These are phyloP conservation scores for Rhinichthys osculus DNA, from an alignment of 2,797 vertebrate genomes.

Conservation along the genomic window DNA sequence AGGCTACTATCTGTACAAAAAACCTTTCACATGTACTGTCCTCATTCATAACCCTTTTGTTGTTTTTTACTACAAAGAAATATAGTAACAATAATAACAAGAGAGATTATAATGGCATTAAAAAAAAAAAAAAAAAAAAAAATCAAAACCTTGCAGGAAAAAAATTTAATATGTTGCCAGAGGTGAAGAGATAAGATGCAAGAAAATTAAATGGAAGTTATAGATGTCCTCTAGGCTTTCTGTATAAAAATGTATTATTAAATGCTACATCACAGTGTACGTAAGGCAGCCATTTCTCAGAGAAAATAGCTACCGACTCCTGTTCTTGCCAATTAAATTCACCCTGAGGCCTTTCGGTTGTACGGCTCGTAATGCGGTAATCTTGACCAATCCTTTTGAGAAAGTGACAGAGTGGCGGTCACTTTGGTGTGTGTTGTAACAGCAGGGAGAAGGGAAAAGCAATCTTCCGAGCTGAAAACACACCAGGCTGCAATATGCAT, in stretches of 20 bases:
- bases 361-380: slow-evolving; percentile 77
- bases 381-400: slow-evolving; percentile 82
- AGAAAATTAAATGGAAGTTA: slow-evolving; percentile 75
- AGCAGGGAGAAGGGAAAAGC: slow-evolving; percentile 72
- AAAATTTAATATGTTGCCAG: slow-evolving; percentile 75
- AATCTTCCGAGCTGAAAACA: slow-evolving; percentile 65
- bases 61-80: slow-evolving; percentile 29
- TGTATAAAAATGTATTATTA: slow-evolving; percentile 80
- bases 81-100: slow-evolving; percentile 34
- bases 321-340: slow-evolving; percentile 88
- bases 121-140: slow-evolving; percentile 66
- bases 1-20: not conserved
- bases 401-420: slow-evolving; percentile 72
- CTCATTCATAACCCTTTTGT: not conserved
- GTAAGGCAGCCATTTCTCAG: slow-evolving; percentile 68
- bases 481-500: slow-evolving; percentile 78
- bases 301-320: slow-evolving; percentile 75
- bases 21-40: not conserved
- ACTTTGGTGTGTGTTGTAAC: slow-evolving; percentile 66
- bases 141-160: slow-evolving; percentile 65
- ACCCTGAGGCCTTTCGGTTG: slow-evolving; percentile 79
- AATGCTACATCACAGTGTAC: slow-evolving; percentile 63
- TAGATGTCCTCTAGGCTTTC: slow-evolving; percentile 69
- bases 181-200: slow-evolving; percentile 74
- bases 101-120: slow-evolving; percentile 64